phyloP scores from a whole-genome alignment of 2,797 vertebrate genomes.

The Pyrocephalus nanus region DNA sequence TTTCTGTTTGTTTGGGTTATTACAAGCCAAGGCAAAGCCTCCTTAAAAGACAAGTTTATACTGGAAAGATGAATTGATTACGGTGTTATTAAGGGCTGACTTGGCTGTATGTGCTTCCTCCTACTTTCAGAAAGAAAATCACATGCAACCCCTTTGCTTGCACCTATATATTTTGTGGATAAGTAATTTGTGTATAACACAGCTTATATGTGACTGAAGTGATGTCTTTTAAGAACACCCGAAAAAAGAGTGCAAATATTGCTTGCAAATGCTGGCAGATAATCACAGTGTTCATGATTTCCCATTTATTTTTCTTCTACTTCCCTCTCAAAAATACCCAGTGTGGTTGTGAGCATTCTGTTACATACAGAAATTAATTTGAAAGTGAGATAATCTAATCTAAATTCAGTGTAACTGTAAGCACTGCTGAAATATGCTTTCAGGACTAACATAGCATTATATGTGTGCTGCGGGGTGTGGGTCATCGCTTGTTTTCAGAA shows the following conservation, averaged over 20 bases:
- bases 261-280: background rate
- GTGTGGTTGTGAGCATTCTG: slow-evolving; percentile 17
- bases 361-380: slow-evolving; percentile 32
- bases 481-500: slow-evolving; percentile 47
- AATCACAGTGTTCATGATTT: background rate
- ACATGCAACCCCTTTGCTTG: background rate
- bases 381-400: slow-evolving; percentile 30
- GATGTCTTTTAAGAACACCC: background rate
- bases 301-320: background rate
- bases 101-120: background rate
- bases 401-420: slow-evolving; percentile 54
- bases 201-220: background rate
- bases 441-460: background rate
- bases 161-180: background rate
- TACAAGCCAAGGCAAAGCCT: background rate
- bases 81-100: background rate
- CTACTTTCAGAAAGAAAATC: background rate
- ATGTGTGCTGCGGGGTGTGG: background rate
- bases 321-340: background rate
- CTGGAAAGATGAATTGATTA: background rate
- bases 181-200: background rate
- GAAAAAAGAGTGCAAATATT: background rate
- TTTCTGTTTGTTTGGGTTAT: background rate
- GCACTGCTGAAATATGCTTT: slow-evolving; percentile 52
- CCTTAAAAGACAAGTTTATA: background rate